Conservation (phyloP, 1,140 invertebrate species). For the Drosophila sproati region DNA sequence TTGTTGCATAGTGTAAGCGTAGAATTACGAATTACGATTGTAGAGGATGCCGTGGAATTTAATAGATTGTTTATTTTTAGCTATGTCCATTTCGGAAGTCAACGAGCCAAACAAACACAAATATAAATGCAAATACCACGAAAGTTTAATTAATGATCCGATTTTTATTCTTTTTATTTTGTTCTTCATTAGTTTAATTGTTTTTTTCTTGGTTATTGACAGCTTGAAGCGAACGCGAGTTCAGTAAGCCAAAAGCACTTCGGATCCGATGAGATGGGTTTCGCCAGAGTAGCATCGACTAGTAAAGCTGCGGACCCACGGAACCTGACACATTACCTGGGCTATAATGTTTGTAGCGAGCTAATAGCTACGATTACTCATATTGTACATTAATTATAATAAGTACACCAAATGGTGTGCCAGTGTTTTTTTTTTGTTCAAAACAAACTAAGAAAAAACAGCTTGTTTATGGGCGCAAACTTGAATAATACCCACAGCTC, state of each 20-base stretch:
- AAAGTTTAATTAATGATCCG: constrained; percentile 75
- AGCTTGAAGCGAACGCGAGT: constrained; percentile 30
- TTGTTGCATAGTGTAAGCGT: constrained; percentile 38
- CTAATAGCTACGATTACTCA: constrained; percentile 60
- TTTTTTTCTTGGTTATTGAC: constrained; percentile 17
- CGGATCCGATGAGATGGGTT: constrained; percentile 3
- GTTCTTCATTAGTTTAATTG: constrained; percentile 1
- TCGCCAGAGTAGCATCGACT: background rate
- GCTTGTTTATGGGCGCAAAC: constrained; percentile 37
- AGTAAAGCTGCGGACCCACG: constrained; percentile 20
- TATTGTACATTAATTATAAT: constrained; percentile 64
- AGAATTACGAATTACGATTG: constrained; percentile 48
- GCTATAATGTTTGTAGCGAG: constrained; percentile 22
- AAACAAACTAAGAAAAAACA: constrained; percentile 20
- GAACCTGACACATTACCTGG: constrained; percentile 16
- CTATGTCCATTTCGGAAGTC: constrained; percentile 72
- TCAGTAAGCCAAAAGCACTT: constrained; percentile 29
- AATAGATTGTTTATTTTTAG: constrained; percentile 72
- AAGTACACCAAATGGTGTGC: constrained; percentile 40
- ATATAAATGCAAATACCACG: constrained; percentile 36
- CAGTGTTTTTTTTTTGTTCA: constrained; percentile 45
- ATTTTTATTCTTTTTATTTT: constrained; percentile 30
- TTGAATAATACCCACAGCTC: constrained; percentile 25
- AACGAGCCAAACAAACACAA: constrained; percentile 22
- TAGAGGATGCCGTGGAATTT: constrained; percentile 55